Evolutionary conservation across 2,113 vertebrate species (phyloP), one percentile per base, ranked within the genome.

Genomic region (Rhadina sibilatrix): DNA sequence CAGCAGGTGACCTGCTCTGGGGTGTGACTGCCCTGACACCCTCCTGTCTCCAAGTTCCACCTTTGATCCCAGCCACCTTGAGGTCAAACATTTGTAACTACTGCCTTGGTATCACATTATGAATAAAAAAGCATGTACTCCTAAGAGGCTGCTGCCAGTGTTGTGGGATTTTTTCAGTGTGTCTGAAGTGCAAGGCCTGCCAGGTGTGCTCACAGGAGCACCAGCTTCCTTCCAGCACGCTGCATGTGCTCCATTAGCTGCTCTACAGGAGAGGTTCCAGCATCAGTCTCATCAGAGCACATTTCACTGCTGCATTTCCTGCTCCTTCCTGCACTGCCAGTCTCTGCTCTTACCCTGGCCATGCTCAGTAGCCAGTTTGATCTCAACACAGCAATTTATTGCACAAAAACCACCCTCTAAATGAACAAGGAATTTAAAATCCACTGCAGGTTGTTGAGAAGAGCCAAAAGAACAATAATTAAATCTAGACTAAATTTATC

Each of bases 71-170:
- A 1, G 13, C 76, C 71, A 77, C 63, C 17, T 33, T 23, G 31
- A 53, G 2, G 2, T 65, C 37, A 35, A 8, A 8, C 37, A 15
- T 25, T 38, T 91, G 49, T 69, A 54, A 59, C 64, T 63, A 21
- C 37, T 30, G 14, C 38, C 47, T 71, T 74, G 31, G 38, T 68
- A 23, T 27, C 66, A 64, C 40, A 19, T 28, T 19, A 18, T 57
- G 54, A 90, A 95, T 91, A 87, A 97, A 95, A 37, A 80, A 70
- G 52, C 25, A 25, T 2, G 8, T 13, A 31, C 46, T 79, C 40
- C 57, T 35, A 21, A 77, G 37, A 33, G 16, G 14, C 44, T 3
- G 2, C 7, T 28, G 31, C 65, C 13, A 17, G 28, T 33, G 13
- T 12, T 33, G 18, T 47, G 46, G 15, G 19, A 11, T 25, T 31